Percentiles rank a stretch among this genome's conserved stretches.
phyloP scores from a whole-genome alignment of 2,888 invertebrate genomes.

The Lasius platythorax region DNA sequence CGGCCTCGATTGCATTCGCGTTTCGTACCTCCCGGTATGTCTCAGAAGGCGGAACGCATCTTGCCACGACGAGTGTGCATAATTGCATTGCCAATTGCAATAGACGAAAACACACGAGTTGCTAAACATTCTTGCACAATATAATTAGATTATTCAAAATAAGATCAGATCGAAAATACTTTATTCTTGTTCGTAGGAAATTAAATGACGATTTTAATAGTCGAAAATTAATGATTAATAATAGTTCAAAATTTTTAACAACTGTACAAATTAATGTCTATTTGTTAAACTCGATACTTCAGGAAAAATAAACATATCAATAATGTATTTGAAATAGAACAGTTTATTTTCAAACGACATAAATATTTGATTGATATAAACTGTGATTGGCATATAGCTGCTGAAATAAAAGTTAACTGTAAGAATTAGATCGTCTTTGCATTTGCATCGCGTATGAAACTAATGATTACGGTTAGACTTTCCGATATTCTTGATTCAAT shows the following conservation, averaged over 20 bases:
- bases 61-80: conserved; percentile 60
- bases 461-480: conserved; percentile 2
- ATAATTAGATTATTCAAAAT: conserved; percentile 16
- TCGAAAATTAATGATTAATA: background rate
- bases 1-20: conserved; percentile 74
- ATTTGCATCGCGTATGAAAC: background rate
- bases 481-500: conserved; percentile 8
- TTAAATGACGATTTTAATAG: background rate
- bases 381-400: background rate
- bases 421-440: conserved; percentile 1
- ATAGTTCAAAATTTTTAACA: conserved; percentile 3
- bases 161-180: background rate
- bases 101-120: conserved; percentile 46
- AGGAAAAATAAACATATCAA: background rate
- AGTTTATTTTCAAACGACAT: background rate
- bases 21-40: conserved; percentile 57
- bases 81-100: conserved; percentile 70
- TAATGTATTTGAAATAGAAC: background rate
- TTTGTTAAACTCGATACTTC: background rate
- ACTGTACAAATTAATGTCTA: background rate
- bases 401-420: background rate
- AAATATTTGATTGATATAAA: background rate
- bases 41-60: conserved; percentile 61
- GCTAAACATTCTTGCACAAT: conserved; percentile 14
- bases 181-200: background rate